Evolutionary conservation across 2,797 vertebrate genomes (phyloP), one percentile per base, ranked within the genome.

Genomic region (Lagocephalus sceleratus): DNA sequence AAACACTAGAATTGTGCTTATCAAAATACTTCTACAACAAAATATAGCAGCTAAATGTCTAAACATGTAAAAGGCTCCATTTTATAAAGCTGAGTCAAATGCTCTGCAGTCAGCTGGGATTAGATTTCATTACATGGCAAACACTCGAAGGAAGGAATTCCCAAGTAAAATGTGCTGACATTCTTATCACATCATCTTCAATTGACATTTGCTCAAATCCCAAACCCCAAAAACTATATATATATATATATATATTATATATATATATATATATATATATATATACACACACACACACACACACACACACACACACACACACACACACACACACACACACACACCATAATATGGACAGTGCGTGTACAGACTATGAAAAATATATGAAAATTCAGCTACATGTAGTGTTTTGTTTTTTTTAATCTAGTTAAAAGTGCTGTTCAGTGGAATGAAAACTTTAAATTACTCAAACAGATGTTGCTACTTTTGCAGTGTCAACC

Each of bases 41-140:
- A 56, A 66, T 67, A 72, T 57, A 71, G 12, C 47, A 5, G 14
- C 17, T 39, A 16, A n/a, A 39, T 39, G 12, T 75, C 74, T 71
- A 52, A 63, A 63, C 76, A 67, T 75, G 47, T 42, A 73, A 41
- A 41, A 70, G 25, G 26, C 51, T 45, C n/a, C n/a, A n/a, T 60
- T 41, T 55, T 57, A 64, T 63, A 53, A 42, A 71, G 68, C 52
- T 67, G 63, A 41, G 75, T 29, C 73, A 73, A 60, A 77, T 6
- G 67, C 40, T 66, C 57, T 66, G 29, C 51, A 60, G 53, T 35
- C 57, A 47, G 51, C 21, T 14, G 63, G 57, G 44, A 67, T 29
- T 5, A 19, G 23, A 39, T 73, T 74, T 73, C 42, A 25, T 59
- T 53, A 60, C 47, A 53, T 21, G 38, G 29, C 35, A 60, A 64